phyloP scores from a whole-genome alignment of 2,888 invertebrate species.

The Orchesellides sinensis region DNA sequence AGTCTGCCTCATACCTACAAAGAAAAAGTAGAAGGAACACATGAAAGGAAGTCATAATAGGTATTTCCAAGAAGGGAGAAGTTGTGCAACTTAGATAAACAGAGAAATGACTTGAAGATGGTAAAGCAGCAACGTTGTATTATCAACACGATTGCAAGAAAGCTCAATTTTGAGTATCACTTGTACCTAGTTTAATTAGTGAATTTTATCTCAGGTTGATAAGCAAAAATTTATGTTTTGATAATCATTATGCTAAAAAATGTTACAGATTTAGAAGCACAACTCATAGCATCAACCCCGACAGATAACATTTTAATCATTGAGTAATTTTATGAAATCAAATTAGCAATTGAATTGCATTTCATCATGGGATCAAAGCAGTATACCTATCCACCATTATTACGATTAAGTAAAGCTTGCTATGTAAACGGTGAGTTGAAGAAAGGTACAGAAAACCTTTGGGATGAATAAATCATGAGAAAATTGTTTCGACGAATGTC shows the following conservation, averaged over 20 bases:
- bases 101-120: neutral
- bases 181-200: slow-evolving; percentile 1
- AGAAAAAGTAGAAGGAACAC: neutral
- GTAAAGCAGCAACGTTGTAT: neutral
- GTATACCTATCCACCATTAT: too few species aligned
- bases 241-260: neutral
- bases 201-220: neutral
- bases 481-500: neutral
- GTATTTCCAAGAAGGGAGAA: neutral
- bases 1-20: neutral
- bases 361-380: too few species aligned
- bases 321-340: too few species aligned
- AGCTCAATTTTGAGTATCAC: too few species aligned
- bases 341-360: too few species aligned
- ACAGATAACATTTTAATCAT: too few species aligned
- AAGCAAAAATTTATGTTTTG: slow-evolving; percentile 2
- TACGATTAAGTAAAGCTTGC: too few species aligned
- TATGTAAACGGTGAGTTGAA: neutral
- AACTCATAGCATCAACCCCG: too few species aligned
- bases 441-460: neutral
- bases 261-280: too few species aligned
- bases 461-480: slow-evolving; percentile 1
- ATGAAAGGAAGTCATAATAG: neutral
- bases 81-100: neutral
- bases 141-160: neutral